Percentiles rank a stretch among this genome's conserved stretches.
Evolutionary conservation across 2,113 vertebrate genomes (phyloP).

Genomic region (Triplophysa dalaica): DNA sequence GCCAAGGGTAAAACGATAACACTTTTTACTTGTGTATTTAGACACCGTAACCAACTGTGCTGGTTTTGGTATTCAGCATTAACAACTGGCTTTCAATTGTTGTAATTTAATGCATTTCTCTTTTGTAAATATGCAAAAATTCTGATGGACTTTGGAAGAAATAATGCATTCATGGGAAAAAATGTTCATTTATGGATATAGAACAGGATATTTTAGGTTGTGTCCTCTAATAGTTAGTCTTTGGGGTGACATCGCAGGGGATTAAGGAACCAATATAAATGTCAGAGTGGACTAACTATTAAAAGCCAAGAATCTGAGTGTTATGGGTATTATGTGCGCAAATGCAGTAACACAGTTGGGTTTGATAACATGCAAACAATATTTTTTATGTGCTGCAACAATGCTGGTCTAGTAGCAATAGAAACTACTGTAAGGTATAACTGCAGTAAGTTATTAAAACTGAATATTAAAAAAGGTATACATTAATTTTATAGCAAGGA

Average conservation of each 20-base stretch:
- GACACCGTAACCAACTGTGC: slow-evolving; percentile 20
- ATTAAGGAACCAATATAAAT: not conserved
- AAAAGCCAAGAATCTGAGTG: too few species aligned
- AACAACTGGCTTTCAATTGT: too few species aligned
- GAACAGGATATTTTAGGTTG: not conserved
- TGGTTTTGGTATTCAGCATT: slow-evolving; percentile 43
- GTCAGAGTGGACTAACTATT: not conserved
- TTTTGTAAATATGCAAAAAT: not conserved
- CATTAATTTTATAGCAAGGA: too few species aligned
- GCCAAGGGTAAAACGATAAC: slow-evolving; percentile 31
- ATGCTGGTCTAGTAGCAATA: not conserved
- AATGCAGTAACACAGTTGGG: not conserved
- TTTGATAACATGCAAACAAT: not conserved
- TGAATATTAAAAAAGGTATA: too few species aligned
- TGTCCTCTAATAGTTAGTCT: not conserved
- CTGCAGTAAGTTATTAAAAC: too few species aligned
- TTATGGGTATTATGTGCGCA: not conserved
- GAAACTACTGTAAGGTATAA: too few species aligned
- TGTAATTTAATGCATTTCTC: not conserved
- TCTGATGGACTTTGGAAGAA: not conserved
- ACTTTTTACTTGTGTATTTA: not conserved
- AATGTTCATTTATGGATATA: not conserved
- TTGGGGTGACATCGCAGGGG: not conserved
- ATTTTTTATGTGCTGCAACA: not conserved
- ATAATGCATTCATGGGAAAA: not conserved